Conservation (phyloP, 92 coral and sea anemone genomes). For the Phenganax marumi region DNA sequence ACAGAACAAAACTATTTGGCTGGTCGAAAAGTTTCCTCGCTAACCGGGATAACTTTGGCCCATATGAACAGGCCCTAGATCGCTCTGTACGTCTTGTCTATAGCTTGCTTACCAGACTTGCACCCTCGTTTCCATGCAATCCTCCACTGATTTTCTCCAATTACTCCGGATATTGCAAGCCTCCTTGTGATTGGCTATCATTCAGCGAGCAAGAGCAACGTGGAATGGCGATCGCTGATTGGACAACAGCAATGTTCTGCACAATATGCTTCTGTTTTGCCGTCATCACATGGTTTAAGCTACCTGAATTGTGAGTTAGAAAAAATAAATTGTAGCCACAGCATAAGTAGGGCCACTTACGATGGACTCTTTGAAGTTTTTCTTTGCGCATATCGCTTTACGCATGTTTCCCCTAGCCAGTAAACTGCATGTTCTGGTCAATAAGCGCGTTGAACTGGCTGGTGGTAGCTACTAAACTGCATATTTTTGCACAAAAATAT, state of each 20-base stretch:
- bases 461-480: too few species aligned
- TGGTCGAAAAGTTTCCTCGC: too few species aligned
- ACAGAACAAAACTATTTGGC: too few species aligned
- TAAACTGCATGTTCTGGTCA: too few species aligned
- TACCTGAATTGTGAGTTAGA: constrained; percentile 76
- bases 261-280: constrained; percentile 52
- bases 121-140: constrained; percentile 32
- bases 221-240: constrained; percentile 21
- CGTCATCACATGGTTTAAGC: constrained; percentile 70
- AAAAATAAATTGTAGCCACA: neutral
- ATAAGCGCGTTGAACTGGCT: too few species aligned
- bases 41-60: too few species aligned
- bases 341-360: too few species aligned
- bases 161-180: constrained; percentile 35
- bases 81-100: neutral
- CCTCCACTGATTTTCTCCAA: constrained; percentile 27
- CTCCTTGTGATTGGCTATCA: constrained; percentile 37
- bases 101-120: neutral
- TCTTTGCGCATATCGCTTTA: too few species aligned
- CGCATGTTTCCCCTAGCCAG: too few species aligned
- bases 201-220: constrained; percentile 18
- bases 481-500: too few species aligned
- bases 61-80: too few species aligned
- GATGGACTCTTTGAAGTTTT: too few species aligned
- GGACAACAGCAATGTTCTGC: constrained; percentile 26